These are phyloP conservation scores for Hemicrepidius hirtus DNA, from an alignment of 2,888 invertebrate genomes.

Conservation along the genomic window DNA sequence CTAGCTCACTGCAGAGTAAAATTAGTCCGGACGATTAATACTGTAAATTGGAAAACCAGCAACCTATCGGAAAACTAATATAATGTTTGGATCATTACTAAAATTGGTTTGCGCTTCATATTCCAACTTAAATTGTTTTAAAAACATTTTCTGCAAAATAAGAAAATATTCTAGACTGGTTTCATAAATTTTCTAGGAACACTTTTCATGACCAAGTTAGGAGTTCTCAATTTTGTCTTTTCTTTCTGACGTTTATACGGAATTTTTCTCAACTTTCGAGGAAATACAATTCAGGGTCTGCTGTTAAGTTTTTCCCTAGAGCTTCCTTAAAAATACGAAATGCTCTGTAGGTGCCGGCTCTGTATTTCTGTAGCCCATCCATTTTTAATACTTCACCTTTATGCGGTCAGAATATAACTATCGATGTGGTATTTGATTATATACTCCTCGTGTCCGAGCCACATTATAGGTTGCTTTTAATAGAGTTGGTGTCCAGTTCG, in stretches of 20 bases:
- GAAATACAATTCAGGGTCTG: slow-evolving; percentile 6
- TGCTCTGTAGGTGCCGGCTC: slow-evolving; percentile 4
- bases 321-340: slow-evolving; percentile 12
- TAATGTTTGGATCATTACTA: background rate
- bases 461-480: slow-evolving; percentile 41
- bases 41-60: background rate
- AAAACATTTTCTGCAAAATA: background rate
- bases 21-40: slow-evolving; percentile 12
- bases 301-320: slow-evolving; percentile 8
- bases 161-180: background rate
- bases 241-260: slow-evolving; percentile 5
- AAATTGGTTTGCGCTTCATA: too few relatives aligned
- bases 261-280: slow-evolving; percentile 12
- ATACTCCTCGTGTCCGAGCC: slow-evolving; percentile 40
- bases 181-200: slow-evolving; percentile 12
- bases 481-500: slow-evolving; percentile 33
- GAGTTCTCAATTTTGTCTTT: slow-evolving; percentile 16
- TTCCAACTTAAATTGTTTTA: background rate
- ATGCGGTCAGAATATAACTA: slow-evolving; percentile 33
- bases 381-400: slow-evolving; percentile 35
- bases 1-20: background rate
- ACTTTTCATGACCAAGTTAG: background rate
- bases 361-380: slow-evolving; percentile 21
- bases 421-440: slow-evolving; percentile 49
- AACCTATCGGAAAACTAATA: background rate